Conservation (phyloP, 2,888 invertebrate species). For the Euproctis similis region DNA sequence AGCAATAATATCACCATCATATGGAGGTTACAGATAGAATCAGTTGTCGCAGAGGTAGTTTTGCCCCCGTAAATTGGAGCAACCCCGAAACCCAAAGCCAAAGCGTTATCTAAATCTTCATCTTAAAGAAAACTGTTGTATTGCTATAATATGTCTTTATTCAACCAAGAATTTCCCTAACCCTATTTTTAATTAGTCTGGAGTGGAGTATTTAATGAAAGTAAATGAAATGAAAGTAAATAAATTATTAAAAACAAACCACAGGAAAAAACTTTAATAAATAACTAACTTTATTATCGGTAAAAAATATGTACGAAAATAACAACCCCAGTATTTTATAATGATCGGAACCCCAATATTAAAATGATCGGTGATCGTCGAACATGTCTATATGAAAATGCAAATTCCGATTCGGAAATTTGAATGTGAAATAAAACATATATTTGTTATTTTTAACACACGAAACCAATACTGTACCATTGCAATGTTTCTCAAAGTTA, state of each 20-base stretch:
- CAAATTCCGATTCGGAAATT: conserved; percentile 48
- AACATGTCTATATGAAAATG: conserved; percentile 70
- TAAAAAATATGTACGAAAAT: conserved; percentile 34
- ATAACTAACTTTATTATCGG: conserved; percentile 21
- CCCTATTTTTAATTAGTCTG: no score
- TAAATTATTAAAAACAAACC: background rate
- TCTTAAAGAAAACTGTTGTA: no score
- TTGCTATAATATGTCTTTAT: no score
- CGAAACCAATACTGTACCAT: conserved; percentile 48
- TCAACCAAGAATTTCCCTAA: no score
- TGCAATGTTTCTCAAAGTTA: background rate
- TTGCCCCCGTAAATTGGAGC: no score
- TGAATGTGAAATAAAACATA: conserved; percentile 62
- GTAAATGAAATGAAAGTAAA: no score
- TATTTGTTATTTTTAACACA: conserved; percentile 62
- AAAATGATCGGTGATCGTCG: conserved; percentile 58
- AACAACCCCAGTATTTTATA: conserved; percentile 26
- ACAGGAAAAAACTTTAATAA: conserved; percentile 17
- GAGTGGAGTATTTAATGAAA: no score
- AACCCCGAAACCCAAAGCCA: no score
- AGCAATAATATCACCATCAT: no score
- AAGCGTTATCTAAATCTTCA: no score
- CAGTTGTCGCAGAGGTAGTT: no score
- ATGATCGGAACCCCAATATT: conserved; percentile 41
- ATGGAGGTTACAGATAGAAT: no score